These are phyloP conservation scores for Drosophila stalkeri DNA, from an alignment of 2,888 invertebrate genomes.

Conservation along the genomic window DNA sequence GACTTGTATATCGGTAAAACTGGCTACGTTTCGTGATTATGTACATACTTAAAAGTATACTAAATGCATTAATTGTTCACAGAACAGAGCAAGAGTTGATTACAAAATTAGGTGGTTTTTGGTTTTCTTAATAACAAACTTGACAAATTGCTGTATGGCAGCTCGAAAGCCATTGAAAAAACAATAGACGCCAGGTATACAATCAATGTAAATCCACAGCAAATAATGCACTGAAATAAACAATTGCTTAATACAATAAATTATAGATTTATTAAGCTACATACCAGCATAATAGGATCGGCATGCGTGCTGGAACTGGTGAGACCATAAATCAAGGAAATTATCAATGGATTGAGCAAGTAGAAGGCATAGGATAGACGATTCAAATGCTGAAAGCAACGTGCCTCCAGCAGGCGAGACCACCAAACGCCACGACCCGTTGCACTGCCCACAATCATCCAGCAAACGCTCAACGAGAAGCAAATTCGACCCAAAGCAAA, in stretches of 20 bases:
- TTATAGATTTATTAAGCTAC: conserved; percentile 22
- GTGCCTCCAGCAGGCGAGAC: conserved; percentile 83
- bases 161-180: conserved; percentile 83
- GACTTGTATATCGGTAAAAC: conserved; percentile 14
- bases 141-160: conserved; percentile 84
- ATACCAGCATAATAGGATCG: conserved; percentile 84
- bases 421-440: conserved; percentile 86
- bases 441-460: conserved; percentile 87
- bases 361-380: conserved; percentile 87
- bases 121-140: conserved; percentile 67
- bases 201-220: conserved; percentile 81
- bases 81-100: conserved; percentile 42
- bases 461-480: conserved; percentile 87
- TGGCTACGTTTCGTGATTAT: conserved; percentile 32
- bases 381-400: conserved; percentile 85
- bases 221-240: conserved; percentile 72
- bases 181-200: conserved; percentile 81
- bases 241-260: background rate
- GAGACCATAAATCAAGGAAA: conserved; percentile 85
- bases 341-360: conserved; percentile 87
- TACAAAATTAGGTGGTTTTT: conserved; percentile 63
- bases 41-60: conserved; percentile 38
- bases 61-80: conserved; percentile 45
- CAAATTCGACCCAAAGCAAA: conserved; percentile 86
- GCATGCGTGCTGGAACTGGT: conserved; percentile 82